Conservation (phyloP, 2,113 vertebrate genomes). For the Onychostruthus taczanowskii region DNA sequence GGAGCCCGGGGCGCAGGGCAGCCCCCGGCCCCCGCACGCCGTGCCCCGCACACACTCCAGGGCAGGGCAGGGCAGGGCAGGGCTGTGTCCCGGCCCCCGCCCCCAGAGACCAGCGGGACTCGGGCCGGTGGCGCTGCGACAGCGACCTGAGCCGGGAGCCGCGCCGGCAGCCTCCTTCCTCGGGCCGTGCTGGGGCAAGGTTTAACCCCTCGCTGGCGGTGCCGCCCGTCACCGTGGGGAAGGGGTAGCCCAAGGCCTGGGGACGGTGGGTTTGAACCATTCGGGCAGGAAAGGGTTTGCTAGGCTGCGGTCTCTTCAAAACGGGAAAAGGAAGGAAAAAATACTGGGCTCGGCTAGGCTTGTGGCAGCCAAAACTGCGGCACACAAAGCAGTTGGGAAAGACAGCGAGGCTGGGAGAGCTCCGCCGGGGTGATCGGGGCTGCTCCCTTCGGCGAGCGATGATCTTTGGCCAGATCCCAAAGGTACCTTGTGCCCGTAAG, state of each 20-base stretch:
- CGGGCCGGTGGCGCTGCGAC: neutral
- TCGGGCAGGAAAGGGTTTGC: neutral
- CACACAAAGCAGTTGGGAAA: neutral
- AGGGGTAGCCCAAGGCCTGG: neutral
- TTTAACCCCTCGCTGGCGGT: neutral
- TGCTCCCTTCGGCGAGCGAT: neutral
- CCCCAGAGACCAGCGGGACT: neutral
- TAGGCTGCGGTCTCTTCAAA: neutral
- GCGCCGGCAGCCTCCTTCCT: neutral
- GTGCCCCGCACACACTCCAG: fast-evolving
- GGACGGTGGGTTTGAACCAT: neutral
- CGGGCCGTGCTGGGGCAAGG: neutral
- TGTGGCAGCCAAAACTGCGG: neutral
- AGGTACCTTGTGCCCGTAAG: neutral
- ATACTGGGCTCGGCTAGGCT: neutral
- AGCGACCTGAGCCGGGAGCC: neutral
- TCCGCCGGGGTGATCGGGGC: neutral
- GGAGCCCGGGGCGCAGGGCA: neutral
- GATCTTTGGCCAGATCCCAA: neutral
- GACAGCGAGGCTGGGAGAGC: neutral
- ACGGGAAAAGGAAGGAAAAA: neutral
- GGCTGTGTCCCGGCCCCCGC: neutral
- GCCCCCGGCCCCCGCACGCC: neutral
- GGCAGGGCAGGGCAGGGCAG: neutral
- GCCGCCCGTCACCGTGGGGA: fast-evolving